phyloP scores from a whole-genome alignment of 2,888 invertebrate genomes.

The Callyntrura sp. region DNA sequence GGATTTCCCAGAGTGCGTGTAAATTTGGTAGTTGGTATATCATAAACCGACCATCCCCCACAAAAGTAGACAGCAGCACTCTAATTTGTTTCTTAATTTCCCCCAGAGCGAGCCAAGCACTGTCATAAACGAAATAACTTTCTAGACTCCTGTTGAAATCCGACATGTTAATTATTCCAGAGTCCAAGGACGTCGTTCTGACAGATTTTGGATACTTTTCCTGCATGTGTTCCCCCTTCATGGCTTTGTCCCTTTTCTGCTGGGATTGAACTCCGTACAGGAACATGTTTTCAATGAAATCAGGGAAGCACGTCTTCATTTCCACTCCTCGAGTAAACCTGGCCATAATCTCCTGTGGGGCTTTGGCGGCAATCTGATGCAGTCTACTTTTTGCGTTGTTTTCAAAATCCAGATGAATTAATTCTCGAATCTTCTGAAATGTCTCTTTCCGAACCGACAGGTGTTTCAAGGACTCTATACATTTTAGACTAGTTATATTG shows the following conservation, averaged over 20 bases:
- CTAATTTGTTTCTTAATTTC: constrained; percentile 43
- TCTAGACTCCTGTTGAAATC: background rate
- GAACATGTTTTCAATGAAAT: constrained; percentile 63
- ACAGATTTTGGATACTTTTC: constrained; percentile 50
- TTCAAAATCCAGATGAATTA: background rate
- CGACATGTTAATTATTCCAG: background rate
- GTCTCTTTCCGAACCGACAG: background rate
- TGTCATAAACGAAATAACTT: constrained; percentile 39
- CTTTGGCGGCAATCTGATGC: background rate
- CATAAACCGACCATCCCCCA: constrained; percentile 49
- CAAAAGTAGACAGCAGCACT: constrained; percentile 31
- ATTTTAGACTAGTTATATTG: background rate
- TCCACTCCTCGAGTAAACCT: constrained; percentile 19
- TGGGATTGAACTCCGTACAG: constrained; percentile 50
- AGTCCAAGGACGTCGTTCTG: background rate
- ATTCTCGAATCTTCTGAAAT: background rate
- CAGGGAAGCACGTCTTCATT: constrained; percentile 55
- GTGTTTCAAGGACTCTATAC: background rate
- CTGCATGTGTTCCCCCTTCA: background rate
- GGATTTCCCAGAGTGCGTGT: constrained; percentile 34
- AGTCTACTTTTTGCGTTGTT: background rate
- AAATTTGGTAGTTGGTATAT: constrained; percentile 63
- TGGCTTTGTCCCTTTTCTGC: constrained; percentile 3
- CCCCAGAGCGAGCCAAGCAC: constrained; percentile 53
- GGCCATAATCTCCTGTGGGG: constrained; percentile 60